phyloP scores from a whole-genome alignment of 2,888 invertebrate species.

The Cosmorhoe ocellata region DNA sequence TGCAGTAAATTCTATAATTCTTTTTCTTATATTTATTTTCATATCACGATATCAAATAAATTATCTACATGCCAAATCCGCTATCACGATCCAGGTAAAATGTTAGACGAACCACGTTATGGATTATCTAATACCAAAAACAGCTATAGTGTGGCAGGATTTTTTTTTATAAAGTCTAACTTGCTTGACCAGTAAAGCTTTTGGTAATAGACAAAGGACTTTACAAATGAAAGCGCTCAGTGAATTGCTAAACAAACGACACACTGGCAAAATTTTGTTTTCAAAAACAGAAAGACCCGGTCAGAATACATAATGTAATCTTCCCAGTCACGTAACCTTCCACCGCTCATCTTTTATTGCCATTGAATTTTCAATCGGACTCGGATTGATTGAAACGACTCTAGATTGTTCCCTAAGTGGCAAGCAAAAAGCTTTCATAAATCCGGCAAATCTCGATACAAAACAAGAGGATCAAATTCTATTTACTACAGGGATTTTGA shows the following conservation, averaged over 20 bases:
- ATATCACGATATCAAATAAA: conserved; percentile 16
- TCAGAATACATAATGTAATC: conserved; percentile 46
- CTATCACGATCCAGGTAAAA: conserved; percentile 10
- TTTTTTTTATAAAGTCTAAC: too few relatives aligned
- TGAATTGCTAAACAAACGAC: neutral
- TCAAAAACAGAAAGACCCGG: conserved; percentile 35
- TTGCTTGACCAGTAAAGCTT: too few relatives aligned
- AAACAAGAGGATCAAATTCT: conserved; percentile 63
- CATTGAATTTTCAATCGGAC: conserved; percentile 75
- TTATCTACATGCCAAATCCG: neutral
- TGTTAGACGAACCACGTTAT: too few relatives aligned
- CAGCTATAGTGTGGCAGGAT: too few relatives aligned
- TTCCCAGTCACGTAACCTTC: conserved; percentile 55
- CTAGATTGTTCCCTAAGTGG: conserved; percentile 74
- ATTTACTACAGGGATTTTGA: conserved; percentile 61
- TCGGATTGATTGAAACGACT: conserved; percentile 76
- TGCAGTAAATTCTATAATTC: conserved; percentile 38
- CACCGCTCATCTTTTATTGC: conserved; percentile 68
- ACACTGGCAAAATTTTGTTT: conserved; percentile 6
- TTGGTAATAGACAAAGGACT: too few relatives aligned
- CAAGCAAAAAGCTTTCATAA: conserved; percentile 69
- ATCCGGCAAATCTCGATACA: conserved; percentile 66
- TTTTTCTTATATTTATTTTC: conserved; percentile 4
- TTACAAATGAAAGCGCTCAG: too few relatives aligned
- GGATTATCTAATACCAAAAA: too few relatives aligned